A percentile compares a stretch with the other conserved stretches of the same genome.
Evolutionary conservation across 2,888 invertebrate genomes (phyloP).

Genomic region (Fragum sueziense): DNA sequence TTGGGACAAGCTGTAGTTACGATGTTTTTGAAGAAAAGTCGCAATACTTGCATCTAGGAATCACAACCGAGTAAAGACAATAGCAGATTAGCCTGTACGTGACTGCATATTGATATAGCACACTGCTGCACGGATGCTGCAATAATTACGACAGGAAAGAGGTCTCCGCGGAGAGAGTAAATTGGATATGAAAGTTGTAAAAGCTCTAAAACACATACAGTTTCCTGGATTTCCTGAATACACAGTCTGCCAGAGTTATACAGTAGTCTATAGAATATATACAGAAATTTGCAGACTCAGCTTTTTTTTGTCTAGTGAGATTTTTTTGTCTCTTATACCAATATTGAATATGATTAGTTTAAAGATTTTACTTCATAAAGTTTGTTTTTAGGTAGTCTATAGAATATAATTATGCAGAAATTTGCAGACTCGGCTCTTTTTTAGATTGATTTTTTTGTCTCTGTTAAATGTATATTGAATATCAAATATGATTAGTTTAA

Average conservation of each 20-base stretch:
- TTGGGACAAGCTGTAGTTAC: no score
- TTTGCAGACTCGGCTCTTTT: no score
- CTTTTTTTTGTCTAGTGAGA: not conserved
- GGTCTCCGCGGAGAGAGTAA: conserved; percentile 1
- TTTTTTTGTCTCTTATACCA: no score
- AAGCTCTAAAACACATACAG: conserved; percentile 8
- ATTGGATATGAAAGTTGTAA: conserved; percentile 17
- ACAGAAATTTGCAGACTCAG: conserved; percentile 10
- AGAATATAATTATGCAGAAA: no score
- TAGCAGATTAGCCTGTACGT: not conserved
- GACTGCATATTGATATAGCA: not conserved
- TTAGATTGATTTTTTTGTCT: no score
- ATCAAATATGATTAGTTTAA: no score
- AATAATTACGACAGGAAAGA: not conserved
- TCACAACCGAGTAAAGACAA: conserved; percentile 18
- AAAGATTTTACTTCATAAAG: no score
- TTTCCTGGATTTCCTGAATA: conserved; percentile 10
- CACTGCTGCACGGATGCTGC: not conserved
- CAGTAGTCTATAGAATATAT: not conserved
- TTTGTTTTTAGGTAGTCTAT: no score
- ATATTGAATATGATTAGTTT: no score
- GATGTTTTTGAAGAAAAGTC: no score
- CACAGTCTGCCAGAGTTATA: not conserved
- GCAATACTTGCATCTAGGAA: conserved; percentile 40
- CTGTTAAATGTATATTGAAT: no score